Conservation (phyloP, 2,888 invertebrate species). For the Drosophila pseudotalamancana region DNA sequence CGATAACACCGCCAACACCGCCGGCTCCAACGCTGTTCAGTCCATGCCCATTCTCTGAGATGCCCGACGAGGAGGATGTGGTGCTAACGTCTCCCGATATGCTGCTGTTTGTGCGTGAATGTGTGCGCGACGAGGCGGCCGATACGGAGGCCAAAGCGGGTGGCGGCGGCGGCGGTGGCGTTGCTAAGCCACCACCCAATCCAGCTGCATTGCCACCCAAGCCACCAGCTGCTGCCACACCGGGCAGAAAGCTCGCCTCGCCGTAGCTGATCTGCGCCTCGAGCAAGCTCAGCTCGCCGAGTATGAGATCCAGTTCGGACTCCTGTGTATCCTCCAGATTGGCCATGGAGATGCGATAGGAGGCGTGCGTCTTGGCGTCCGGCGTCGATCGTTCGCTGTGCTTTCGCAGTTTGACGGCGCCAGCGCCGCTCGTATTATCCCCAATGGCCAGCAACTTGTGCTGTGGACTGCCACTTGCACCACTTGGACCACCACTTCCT, state of each 20-base stretch:
- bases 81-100: conserved; percentile 83
- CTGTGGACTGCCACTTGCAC: conserved; percentile 38
- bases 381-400: conserved; percentile 71
- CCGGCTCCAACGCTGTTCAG: background rate
- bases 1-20: background rate
- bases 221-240: conserved; percentile 16
- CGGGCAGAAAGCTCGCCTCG: conserved; percentile 69
- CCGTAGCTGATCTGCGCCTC: conserved; percentile 86
- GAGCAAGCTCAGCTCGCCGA: conserved; percentile 97
- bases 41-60: conserved; percentile 81
- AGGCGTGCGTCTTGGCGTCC: conserved; percentile 75
- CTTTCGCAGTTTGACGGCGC: conserved; percentile 78
- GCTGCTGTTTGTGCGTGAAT: conserved; percentile 84
- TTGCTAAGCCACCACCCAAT: background rate
- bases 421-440: conserved; percentile 54
- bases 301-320: conserved; percentile 97
- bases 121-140: conserved; percentile 77
- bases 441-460: conserved; percentile 47
- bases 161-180: conserved; percentile 17
- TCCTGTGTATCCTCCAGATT: conserved; percentile 98
- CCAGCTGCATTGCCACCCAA: no score
- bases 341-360: conserved; percentile 96
- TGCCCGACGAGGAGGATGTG: conserved; percentile 81
- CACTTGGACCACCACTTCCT: conserved; percentile 16
- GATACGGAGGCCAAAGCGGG: conserved; percentile 50